phyloP scores from a whole-genome alignment of 2,113 vertebrate genomes.

The Myocastor coypus region DNA sequence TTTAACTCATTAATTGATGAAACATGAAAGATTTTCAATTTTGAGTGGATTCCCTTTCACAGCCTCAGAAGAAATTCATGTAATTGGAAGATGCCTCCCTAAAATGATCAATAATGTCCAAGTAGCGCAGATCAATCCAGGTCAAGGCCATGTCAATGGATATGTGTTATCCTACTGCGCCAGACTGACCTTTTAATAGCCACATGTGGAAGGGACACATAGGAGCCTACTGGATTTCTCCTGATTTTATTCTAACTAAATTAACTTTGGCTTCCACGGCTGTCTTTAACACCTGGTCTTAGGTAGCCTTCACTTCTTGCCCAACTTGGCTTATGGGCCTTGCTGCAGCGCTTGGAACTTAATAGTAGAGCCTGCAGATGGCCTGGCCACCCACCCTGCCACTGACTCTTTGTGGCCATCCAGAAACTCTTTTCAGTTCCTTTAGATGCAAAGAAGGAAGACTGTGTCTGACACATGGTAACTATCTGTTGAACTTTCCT shows the following conservation, averaged over 20 bases:
- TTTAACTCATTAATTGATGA: neutral
- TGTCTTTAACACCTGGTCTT: constrained; percentile 32
- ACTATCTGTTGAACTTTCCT: constrained; percentile 29
- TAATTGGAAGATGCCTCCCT: neutral
- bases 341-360: constrained; percentile 47
- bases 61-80: neutral
- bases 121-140: neutral
- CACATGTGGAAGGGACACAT: neutral
- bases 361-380: constrained; percentile 21
- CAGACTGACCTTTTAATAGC: constrained; percentile 24
- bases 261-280: constrained; percentile 40
- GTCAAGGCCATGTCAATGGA: neutral
- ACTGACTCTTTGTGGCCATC: constrained; percentile 42
- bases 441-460: constrained; percentile 16
- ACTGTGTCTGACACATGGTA: constrained; percentile 5
- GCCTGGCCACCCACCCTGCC: constrained; percentile 56
- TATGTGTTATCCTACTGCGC: neutral
- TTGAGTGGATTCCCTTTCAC: neutral
- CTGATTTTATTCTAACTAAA: constrained; percentile 27
- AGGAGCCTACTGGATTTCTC: neutral
- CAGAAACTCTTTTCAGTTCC: constrained; percentile 34
- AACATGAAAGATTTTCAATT: neutral
- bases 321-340: constrained; percentile 39
- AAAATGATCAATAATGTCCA: neutral
- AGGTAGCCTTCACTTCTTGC: constrained; percentile 47